These are phyloP conservation scores for Minunthozetes semirufus DNA, from an alignment of 2,888 invertebrate species.

Conservation along the genomic window DNA sequence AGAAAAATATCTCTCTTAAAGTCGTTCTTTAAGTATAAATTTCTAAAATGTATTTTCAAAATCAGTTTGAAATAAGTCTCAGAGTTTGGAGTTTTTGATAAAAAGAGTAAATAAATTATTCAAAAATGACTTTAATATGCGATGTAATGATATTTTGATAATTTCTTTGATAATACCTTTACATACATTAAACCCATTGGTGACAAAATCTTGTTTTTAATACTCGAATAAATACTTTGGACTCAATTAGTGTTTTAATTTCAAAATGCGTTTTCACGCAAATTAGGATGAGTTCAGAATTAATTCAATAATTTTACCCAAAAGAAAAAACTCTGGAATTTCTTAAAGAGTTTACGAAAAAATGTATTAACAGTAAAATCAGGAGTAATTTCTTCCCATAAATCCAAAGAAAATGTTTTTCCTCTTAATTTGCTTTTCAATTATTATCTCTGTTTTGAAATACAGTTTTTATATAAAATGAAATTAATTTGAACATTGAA, in stretches of 20 bases:
- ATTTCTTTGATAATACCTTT: not conserved
- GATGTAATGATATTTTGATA: not conserved
- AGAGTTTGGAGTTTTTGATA: not conserved
- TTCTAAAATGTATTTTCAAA: too few species aligned
- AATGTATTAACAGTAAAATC: too few species aligned
- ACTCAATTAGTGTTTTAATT: not conserved
- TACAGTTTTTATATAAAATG: not conserved
- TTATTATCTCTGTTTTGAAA: not conserved
- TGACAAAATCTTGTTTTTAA: not conserved
- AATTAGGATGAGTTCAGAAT: not conserved
- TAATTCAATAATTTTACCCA: too few species aligned
- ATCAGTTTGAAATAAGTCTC: not conserved
- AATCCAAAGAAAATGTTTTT: too few species aligned
- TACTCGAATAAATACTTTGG: not conserved
- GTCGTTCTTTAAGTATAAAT: too few species aligned
- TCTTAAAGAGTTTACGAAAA: not conserved
- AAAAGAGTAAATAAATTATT: not conserved
- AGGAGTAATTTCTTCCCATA: not conserved
- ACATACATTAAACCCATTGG: not conserved
- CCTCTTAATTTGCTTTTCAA: not conserved
- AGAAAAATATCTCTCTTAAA: too few species aligned
- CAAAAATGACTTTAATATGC: conserved; percentile 1
- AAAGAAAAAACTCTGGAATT: too few species aligned
- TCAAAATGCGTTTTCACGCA: not conserved
- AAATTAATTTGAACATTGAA: conserved; percentile 11